Evolutionary conservation across 1,140 invertebrate genomes (phyloP).

Genomic region (Brachionus sp.): DNA sequence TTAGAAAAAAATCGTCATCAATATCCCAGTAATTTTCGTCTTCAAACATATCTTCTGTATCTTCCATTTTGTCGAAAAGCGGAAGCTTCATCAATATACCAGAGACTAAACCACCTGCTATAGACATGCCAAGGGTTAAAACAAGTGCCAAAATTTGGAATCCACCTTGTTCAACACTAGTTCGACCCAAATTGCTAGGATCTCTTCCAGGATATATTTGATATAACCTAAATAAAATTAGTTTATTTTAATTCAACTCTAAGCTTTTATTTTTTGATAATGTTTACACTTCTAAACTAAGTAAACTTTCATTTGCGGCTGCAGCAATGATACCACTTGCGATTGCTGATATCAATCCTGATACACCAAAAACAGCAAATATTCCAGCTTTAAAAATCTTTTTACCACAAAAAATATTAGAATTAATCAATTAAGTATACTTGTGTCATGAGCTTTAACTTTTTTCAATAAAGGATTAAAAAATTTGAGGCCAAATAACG

Average conservation of each 20-base stretch:
- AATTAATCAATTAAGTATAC: background rate
- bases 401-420: background rate
- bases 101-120: constrained; percentile 72
- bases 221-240: constrained; percentile 58
- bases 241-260: background rate
- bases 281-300: background rate
- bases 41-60: constrained; percentile 27
- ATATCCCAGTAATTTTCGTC: constrained; percentile 32
- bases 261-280: background rate
- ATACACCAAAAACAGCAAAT: constrained; percentile 91
- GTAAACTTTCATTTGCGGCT: constrained; percentile 52
- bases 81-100: constrained; percentile 63
- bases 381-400: constrained; percentile 80
- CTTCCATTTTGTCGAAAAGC: background rate
- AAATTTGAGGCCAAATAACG: constrained; percentile 77
- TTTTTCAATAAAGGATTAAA: constrained; percentile 67
- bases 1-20: background rate
- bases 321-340: constrained; percentile 72
- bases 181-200: constrained; percentile 61
- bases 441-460: constrained; percentile 6
- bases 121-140: constrained; percentile 69
- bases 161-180: constrained; percentile 68
- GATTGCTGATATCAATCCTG: constrained; percentile 77
- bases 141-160: constrained; percentile 73
- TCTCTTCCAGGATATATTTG: constrained; percentile 62